A percentile compares a stretch with the other conserved stretches of the same genome.
phyloP scores from a whole-genome alignment of 2,888 invertebrate genomes.

The Andrena marginata region DNA sequence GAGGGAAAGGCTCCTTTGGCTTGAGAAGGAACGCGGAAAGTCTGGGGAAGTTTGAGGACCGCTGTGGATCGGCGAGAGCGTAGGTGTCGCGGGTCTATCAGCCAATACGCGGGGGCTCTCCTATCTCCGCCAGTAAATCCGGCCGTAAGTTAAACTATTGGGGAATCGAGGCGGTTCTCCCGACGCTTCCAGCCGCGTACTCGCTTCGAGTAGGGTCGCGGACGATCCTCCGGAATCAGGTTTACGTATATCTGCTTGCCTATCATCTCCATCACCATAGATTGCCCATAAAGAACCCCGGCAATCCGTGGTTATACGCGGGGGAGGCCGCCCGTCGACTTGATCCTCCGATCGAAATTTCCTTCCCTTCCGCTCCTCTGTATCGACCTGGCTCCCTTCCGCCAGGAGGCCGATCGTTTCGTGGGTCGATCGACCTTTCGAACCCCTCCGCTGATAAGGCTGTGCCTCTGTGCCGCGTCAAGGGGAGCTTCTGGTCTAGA shows the following conservation, averaged over 20 bases:
- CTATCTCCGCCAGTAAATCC: constrained; percentile 84
- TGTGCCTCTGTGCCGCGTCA: constrained; percentile 1
- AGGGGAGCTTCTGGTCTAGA: no score
- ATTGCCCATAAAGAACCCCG: constrained; percentile 85
- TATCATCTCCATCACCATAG: constrained; percentile 85
- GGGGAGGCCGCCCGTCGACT: constrained; percentile 53
- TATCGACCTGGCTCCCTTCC: constrained; percentile 34
- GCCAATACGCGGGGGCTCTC: constrained; percentile 78
- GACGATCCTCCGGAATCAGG: constrained; percentile 83
- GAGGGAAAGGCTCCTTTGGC: not conserved
- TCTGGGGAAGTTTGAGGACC: constrained; percentile 75
- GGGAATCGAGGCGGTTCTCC: constrained; percentile 80
- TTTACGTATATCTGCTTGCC: constrained; percentile 84
- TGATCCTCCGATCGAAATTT: constrained; percentile 76
- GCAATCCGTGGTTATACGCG: constrained; percentile 84
- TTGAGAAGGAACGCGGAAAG: not conserved
- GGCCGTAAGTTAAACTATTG: constrained; percentile 85
- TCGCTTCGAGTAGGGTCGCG: constrained; percentile 71
- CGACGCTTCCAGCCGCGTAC: constrained; percentile 67
- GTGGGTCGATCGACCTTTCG: constrained; percentile 25
- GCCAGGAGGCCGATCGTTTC: constrained; percentile 29
- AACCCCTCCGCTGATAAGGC: not conserved
- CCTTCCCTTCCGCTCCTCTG: constrained; percentile 61
- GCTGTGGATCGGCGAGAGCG: constrained; percentile 73
- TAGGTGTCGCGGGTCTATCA: constrained; percentile 82